Evolutionary conservation across 2,797 vertebrate species (phyloP), one percentile per base, ranked within the genome.

Genomic region (Allobates femoralis): DNA sequence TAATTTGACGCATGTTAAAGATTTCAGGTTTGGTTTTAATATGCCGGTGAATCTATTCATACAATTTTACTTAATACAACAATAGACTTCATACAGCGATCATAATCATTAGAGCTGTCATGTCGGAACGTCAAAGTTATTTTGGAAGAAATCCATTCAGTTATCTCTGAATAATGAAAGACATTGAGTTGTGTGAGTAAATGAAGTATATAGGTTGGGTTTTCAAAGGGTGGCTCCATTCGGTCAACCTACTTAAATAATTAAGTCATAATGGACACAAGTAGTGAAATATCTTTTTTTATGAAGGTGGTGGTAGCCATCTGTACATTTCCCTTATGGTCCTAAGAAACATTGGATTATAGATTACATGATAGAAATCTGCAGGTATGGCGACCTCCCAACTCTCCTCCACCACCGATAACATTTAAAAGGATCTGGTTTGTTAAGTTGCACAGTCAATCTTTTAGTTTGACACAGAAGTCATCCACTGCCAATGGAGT

Each of bases 21-120:
- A 79, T 71, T 41, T 58, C 51, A 77, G 60, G 18, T 15, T 71
- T 71, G 32, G 19, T 41, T 78, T 86, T 60, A 62, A 62, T 46
- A 76, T 10, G 15, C 2, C 16, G 21, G 21, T 28, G 46, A 76
- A 51, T 75, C 50, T 26, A 21, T 56, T 34, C 28, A 58, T 56
- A 56, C 3, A 30, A 30, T 21, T 32, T 56, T 30, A 34, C 51
- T 11, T 18, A 32, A 56, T 50, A n/a, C 37, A 74, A 74, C 37
- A 50, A n/a, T 15, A 28, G 15, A 75, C 15, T 34, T 18, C 6
- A 4, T 21, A 58, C 19, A 58, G 21, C 51, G 37, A 60, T 58
- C n/a, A n/a, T 34, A n/a, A 77, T 77, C 5, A 58, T 77, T 23
- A 58, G 0, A 2, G 21, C 32, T 53, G 30, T 16, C 53, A 41